These are phyloP conservation scores for Marasmarcha lunaedactyla DNA, from an alignment of 2,888 invertebrate genomes.

Conservation along the genomic window DNA sequence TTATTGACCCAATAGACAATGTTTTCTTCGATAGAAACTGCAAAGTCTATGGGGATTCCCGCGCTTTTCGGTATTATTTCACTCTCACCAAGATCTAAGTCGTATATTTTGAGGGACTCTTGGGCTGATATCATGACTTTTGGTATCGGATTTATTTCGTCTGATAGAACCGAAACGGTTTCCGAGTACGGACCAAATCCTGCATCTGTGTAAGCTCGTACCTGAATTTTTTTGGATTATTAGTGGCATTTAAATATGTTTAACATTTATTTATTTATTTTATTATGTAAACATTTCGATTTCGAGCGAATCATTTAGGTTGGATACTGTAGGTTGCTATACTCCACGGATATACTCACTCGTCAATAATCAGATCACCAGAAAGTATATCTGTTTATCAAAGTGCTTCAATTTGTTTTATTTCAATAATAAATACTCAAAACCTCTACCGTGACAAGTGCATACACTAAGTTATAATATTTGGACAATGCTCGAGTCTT, in stretches of 20 bases:
- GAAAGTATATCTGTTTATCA: no score
- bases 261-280: no score
- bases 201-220: conserved; percentile 83
- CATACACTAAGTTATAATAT: no score
- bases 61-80: conserved; percentile 73
- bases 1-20: conserved; percentile 87
- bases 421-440: no score
- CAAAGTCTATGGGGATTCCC: conserved; percentile 77
- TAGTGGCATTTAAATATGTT: neutral
- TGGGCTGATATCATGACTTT: conserved; percentile 79
- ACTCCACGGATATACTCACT: no score
- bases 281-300: neutral
- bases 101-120: conserved; percentile 80
- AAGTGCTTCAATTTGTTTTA: no score
- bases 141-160: conserved; percentile 82
- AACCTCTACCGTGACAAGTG: no score
- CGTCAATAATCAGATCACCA: no score
- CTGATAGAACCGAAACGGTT: conserved; percentile 71
- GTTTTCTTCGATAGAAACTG: conserved; percentile 76
- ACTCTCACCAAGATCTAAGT: conserved; percentile 78
- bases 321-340: no score
- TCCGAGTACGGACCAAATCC: conserved; percentile 81
- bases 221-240: conserved; percentile 50
- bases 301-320: no score
- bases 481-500: no score